Conservation (phyloP, 2,888 invertebrate species). For the Polymixis lichenea region DNA sequence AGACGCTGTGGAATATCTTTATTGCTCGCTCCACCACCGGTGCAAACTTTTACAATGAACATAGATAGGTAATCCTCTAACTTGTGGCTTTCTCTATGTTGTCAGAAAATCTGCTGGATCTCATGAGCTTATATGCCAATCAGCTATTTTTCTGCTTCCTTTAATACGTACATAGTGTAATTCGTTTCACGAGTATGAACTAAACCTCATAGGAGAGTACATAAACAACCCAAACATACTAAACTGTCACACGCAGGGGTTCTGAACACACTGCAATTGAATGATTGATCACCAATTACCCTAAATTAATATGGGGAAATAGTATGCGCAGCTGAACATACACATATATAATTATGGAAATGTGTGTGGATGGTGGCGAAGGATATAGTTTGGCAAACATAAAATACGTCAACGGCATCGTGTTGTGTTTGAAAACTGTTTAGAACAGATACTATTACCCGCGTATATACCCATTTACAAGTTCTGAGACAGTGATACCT, state of each 20-base stretch:
- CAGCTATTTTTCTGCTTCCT: background rate
- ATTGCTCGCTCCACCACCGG: too few relatives aligned
- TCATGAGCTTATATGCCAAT: background rate
- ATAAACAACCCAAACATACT: background rate
- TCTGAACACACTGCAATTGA: conserved; percentile 25
- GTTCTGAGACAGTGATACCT: too few relatives aligned
- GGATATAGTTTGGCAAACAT: too few relatives aligned
- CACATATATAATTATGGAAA: background rate
- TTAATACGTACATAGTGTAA: background rate
- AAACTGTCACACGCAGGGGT: conserved; percentile 20
- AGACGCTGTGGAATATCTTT: too few relatives aligned
- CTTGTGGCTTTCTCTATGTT: background rate
- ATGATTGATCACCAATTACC: conserved; percentile 43
- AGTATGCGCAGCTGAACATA: conserved; percentile 6
- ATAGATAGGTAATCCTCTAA: background rate
- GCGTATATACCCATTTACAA: too few relatives aligned
- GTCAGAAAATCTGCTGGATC: background rate
- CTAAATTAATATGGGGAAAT: conserved; percentile 10
- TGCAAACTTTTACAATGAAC: background rate
- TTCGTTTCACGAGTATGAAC: background rate
- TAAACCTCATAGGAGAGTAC: background rate
- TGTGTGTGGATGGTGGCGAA: background rate
- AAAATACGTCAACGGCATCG: too few relatives aligned
- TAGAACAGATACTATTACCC: too few relatives aligned
- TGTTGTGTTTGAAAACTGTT: too few relatives aligned